Evolutionary conservation across 2,113 vertebrate genomes (phyloP).

Genomic region (Mugil cephalus): DNA sequence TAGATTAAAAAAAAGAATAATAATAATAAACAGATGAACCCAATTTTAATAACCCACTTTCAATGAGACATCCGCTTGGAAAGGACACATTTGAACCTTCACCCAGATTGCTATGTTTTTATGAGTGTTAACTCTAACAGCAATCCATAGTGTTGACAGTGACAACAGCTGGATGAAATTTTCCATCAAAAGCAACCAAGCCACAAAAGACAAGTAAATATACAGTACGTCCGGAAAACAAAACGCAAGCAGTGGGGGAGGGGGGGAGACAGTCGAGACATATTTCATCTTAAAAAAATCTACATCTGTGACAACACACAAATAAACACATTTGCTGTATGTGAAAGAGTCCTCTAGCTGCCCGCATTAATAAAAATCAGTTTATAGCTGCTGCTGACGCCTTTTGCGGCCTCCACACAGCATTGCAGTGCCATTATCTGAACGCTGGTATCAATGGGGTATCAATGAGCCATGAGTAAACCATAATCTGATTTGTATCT

Average conservation of each 20-base stretch:
- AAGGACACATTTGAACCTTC: not conserved
- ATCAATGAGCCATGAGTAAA: constrained; percentile 62
- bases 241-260: constrained; percentile 9
- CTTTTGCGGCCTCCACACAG: not conserved
- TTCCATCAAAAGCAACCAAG: not conserved
- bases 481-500: constrained; percentile 35
- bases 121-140: not conserved
- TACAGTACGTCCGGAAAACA: not conserved
- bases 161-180: constrained; percentile 16
- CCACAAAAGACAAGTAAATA: too few species aligned
- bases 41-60: too few species aligned
- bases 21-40: too few species aligned
- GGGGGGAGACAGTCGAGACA: not conserved
- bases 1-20: too few species aligned
- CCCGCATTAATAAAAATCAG: not conserved
- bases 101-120: not conserved
- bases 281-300: constrained; percentile 1
- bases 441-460: constrained; percentile 41
- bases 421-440: constrained; percentile 4
- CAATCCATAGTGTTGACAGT: not conserved
- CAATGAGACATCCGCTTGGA: not conserved
- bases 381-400: too few species aligned
- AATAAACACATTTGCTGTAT: not conserved
- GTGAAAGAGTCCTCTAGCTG: not conserved
- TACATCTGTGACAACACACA: constrained; percentile 1